phyloP scores from a whole-genome alignment of 2,797 vertebrate species.

The Leptoclinus maculatus region DNA sequence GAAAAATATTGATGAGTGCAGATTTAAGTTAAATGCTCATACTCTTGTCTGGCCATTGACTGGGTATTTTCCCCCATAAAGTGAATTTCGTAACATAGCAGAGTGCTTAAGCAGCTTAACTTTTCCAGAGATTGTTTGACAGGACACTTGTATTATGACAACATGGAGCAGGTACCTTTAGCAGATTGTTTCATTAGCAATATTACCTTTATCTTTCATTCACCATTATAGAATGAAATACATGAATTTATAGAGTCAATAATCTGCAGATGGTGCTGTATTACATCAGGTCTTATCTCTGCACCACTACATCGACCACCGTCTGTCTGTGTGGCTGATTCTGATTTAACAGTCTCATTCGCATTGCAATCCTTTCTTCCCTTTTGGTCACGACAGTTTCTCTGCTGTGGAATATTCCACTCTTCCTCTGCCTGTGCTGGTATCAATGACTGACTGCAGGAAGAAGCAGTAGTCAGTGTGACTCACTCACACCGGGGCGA shows the following conservation, averaged over 20 bases:
- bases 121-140: neutral
- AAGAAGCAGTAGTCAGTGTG: conserved; percentile 49
- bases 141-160: neutral
- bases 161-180: neutral
- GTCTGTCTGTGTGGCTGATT: neutral
- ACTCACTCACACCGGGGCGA: conserved; percentile 63
- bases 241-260: neutral
- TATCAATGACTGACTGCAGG: conserved; percentile 44
- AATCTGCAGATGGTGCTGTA: neutral
- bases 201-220: neutral
- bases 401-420: conserved; percentile 58
- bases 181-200: neutral
- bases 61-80: too few species aligned
- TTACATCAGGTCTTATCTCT: neutral
- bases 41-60: too few species aligned
- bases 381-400: conserved; percentile 2
- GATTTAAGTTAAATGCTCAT: too few species aligned
- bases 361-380: neutral
- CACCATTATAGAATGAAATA: neutral
- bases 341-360: neutral
- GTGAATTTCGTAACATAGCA: too few species aligned
- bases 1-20: too few species aligned
- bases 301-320: neutral
- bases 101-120: neutral
- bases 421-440: conserved; percentile 11